Percentiles rank a stretch among this genome's conserved stretches.
Conservation (phyloP, 2,888 invertebrate species). For the Entomobrya proxima region DNA sequence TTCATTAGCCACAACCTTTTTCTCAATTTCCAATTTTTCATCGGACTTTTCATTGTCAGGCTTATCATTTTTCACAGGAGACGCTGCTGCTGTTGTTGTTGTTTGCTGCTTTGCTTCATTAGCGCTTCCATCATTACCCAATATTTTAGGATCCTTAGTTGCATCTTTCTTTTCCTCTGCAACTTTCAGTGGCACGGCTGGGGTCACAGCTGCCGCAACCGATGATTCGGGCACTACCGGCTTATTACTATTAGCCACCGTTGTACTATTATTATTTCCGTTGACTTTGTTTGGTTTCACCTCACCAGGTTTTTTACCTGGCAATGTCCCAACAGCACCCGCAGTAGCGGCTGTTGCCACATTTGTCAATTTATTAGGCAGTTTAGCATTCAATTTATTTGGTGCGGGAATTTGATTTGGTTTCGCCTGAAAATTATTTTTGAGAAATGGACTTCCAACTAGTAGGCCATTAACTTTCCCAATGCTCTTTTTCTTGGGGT, state of each 20-base stretch:
- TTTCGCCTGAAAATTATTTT: conserved; percentile 31
- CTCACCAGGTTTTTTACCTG: conserved; percentile 34
- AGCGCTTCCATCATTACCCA: neutral
- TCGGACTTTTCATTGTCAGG: conserved; percentile 6
- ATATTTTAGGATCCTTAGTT: neutral
- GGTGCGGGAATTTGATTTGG: conserved; percentile 9
- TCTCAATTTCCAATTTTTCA: neutral
- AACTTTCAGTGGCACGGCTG: neutral
- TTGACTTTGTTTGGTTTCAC: neutral
- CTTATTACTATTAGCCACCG: neutral
- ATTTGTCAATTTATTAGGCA: conserved; percentile 32
- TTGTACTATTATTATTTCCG: neutral
- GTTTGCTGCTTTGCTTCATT: neutral
- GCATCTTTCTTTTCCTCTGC: conserved; percentile 1
- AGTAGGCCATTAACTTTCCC: conserved; percentile 50
- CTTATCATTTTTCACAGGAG: conserved; percentile 19
- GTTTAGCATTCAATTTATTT: conserved; percentile 15
- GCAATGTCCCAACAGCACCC: conserved; percentile 34
- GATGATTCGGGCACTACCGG: neutral
- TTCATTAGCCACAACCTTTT: conserved; percentile 11
- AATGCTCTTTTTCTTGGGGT: neutral
- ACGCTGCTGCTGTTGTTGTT: neutral
- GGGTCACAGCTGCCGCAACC: neutral
- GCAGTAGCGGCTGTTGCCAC: conserved; percentile 33
- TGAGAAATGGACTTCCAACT: conserved; percentile 13